These are phyloP conservation scores for Junonia oenone DNA, from an alignment of 2,888 invertebrate species.

Conservation along the genomic window DNA sequence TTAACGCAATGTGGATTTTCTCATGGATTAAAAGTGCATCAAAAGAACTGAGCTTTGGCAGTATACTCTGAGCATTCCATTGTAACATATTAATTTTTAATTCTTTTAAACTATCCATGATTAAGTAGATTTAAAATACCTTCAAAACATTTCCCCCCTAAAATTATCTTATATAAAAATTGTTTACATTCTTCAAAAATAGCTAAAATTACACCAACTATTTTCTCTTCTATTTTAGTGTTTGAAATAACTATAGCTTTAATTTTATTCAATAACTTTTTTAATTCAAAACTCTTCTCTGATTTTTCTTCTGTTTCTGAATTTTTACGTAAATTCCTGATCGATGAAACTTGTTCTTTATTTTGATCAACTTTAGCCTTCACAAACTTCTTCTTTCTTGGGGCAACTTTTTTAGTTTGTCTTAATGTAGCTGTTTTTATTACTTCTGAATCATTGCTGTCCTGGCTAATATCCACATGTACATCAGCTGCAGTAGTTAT, in stretches of 20 bases:
- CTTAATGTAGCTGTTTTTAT: not conserved
- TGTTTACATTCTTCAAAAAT: not conserved
- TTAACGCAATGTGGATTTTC: slow-evolving; percentile 18
- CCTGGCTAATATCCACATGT: not conserved
- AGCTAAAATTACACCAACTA: not conserved
- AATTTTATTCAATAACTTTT: not conserved
- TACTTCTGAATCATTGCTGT: not conserved
- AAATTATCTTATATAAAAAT: not conserved
- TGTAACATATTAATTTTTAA: slow-evolving; percentile 7
- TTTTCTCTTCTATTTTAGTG: not conserved
- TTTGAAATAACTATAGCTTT: not conserved
- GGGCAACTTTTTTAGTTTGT: not conserved
- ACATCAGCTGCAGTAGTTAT: not conserved
- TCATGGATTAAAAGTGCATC: slow-evolving; percentile 5
- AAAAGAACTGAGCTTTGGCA: slow-evolving; percentile 9
- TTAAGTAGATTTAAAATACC: not conserved
- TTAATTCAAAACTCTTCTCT: not conserved
- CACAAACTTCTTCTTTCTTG: not conserved
- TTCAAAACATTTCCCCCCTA: not conserved
- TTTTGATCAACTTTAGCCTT: not conserved
- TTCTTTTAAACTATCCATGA: not conserved
- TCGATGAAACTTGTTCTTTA: not conserved
- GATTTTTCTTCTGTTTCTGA: not conserved
- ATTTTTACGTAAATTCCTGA: not conserved
- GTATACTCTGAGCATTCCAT: slow-evolving; percentile 23